Evolutionary conservation across 2,888 invertebrate species (phyloP).

Genomic region (Ormyrus nitidulus): DNA sequence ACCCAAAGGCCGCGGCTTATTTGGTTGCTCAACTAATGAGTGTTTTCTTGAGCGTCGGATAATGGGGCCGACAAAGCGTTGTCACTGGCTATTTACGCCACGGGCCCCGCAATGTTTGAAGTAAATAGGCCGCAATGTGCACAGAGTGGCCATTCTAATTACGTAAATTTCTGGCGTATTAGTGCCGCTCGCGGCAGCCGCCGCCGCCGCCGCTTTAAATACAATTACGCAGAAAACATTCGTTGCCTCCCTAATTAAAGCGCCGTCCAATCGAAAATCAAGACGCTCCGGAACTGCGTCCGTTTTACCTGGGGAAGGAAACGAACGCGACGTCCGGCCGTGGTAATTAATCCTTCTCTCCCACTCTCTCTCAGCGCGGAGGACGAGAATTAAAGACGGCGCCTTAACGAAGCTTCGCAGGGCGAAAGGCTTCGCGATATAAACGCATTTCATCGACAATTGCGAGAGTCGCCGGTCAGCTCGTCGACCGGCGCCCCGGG

Average conservation of each 20-base stretch:
- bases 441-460: too few relatives aligned
- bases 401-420: too few relatives aligned
- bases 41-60: constrained; percentile 1
- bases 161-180: constrained; percentile 29
- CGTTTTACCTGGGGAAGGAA: too few relatives aligned
- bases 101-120: constrained; percentile 8
- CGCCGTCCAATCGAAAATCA: too few relatives aligned
- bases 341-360: too few relatives aligned
- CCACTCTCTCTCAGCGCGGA: too few relatives aligned
- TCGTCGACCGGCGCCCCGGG: neutral
- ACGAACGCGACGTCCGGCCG: too few relatives aligned
- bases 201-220: constrained; percentile 1
- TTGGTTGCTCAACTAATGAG: constrained; percentile 23
- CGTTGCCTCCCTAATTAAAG: neutral
- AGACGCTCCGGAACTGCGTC: too few relatives aligned
- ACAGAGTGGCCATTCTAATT: constrained; percentile 28
- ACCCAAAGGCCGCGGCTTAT: neutral
- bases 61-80: constrained; percentile 6
- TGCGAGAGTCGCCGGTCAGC: too few relatives aligned
- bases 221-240: constrained; percentile 18
- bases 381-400: too few relatives aligned
- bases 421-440: too few relatives aligned
- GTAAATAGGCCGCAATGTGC: constrained; percentile 13
- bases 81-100: constrained; percentile 27
- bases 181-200: neutral